These are phyloP conservation scores for Callorhinus ursinus DNA, from an alignment of 2,113 vertebrate genomes.

Conservation along the genomic window DNA sequence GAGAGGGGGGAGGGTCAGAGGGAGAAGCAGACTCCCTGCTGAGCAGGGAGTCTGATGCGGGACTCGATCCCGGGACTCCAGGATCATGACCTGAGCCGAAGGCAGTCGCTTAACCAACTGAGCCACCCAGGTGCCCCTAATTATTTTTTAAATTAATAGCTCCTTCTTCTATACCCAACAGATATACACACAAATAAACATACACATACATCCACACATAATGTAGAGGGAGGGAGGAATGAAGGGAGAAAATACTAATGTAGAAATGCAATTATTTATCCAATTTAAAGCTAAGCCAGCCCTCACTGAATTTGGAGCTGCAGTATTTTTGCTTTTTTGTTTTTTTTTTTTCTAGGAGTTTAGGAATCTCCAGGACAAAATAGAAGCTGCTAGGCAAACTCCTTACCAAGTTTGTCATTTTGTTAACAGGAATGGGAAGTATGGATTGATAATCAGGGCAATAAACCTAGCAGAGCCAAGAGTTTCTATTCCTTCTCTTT, in stretches of 20 bases:
- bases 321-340: not conserved
- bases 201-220: not conserved
- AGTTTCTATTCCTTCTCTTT: slow-evolving; percentile 9
- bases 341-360: not conserved
- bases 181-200: not conserved
- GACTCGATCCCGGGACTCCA: no score
- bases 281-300: not conserved
- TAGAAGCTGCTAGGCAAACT: not conserved
- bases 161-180: not conserved
- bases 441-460: not conserved
- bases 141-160: not conserved
- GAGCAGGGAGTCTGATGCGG: no score
- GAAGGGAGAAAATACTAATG: not conserved
- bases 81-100: no score
- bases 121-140: no score
- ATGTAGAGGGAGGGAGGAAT: not conserved
- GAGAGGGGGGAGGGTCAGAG: no score
- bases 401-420: slow-evolving; percentile 8
- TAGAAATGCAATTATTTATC: not conserved
- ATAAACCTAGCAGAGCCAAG: not conserved
- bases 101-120: no score
- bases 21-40: no score
- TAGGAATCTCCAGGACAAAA: slow-evolving; percentile 11
- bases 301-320: not conserved
- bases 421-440: not conserved